phyloP scores from a whole-genome alignment of 1,140 invertebrate genomes.

The Atopsyche davidsoni region DNA sequence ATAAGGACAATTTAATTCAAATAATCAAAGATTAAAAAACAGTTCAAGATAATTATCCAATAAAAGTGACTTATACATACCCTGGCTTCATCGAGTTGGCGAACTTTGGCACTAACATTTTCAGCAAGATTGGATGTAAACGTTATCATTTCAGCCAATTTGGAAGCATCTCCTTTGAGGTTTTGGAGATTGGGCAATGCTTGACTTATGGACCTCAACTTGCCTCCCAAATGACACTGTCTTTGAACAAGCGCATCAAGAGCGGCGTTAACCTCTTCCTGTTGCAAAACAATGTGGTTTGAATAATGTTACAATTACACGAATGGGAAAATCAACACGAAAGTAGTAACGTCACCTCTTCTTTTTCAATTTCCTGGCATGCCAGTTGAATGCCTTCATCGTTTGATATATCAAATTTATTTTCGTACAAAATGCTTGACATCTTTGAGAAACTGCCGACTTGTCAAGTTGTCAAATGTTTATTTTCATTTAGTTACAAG shows the following conservation, averaged over 20 bases:
- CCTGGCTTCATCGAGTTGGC: constrained; percentile 87
- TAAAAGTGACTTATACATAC: constrained; percentile 49
- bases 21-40: too few species aligned
- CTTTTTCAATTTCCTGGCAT: constrained; percentile 29
- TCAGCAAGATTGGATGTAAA: constrained; percentile 85
- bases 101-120: constrained; percentile 94
- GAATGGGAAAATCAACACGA: constrained; percentile 1
- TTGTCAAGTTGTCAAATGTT: too few species aligned
- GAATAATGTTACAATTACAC: neutral
- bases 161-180: constrained; percentile 40
- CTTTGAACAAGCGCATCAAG: constrained; percentile 25
- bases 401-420: constrained; percentile 29
- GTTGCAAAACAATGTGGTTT: constrained; percentile 3
- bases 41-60: too few species aligned
- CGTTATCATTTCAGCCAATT: constrained; percentile 72
- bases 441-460: constrained; percentile 23
- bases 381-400: constrained; percentile 28
- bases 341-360: constrained; percentile 18
- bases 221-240: constrained; percentile 38
- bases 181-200: constrained; percentile 41
- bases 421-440: constrained; percentile 28
- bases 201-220: constrained; percentile 40
- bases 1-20: too few species aligned
- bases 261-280: constrained; percentile 28
- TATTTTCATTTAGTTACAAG: too few species aligned